These are phyloP conservation scores for Augochlora pura DNA, from an alignment of 1,140 invertebrate species.

Conservation along the genomic window DNA sequence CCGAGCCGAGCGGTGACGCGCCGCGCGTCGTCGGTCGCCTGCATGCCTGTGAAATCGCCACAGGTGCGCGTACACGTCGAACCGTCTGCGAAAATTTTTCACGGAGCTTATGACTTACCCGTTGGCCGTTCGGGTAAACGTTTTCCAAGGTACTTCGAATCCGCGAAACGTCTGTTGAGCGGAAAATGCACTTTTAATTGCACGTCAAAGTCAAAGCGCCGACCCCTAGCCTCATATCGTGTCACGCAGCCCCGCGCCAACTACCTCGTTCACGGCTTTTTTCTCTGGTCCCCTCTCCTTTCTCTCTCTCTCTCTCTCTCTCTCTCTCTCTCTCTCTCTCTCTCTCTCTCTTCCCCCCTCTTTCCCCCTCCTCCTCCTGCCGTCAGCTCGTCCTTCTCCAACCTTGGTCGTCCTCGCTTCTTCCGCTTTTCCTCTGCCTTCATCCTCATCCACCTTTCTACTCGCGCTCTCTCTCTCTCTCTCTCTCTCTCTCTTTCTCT, in stretches of 20 bases:
- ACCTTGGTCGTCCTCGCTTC: neutral
- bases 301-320: too few species aligned
- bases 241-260: slow-evolving; percentile 7
- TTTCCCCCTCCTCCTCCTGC: neutral
- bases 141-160: slow-evolving; percentile 40
- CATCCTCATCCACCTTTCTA: neutral
- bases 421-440: neutral
- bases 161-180: slow-evolving; percentile 35
- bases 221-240: slow-evolving; percentile 25
- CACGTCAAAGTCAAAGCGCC: slow-evolving; percentile 45
- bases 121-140: slow-evolving; percentile 33
- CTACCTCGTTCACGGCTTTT: slow-evolving; percentile 14
- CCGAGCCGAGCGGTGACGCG: too few species aligned
- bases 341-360: too few species aligned
- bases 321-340: too few species aligned
- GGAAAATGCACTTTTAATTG: slow-evolving; percentile 47
- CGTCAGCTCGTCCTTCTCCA: neutral
- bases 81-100: slow-evolving; percentile 40
- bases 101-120: slow-evolving; percentile 28
- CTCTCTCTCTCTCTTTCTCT: neutral
- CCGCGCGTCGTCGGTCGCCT: too few species aligned
- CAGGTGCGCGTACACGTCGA: slow-evolving; percentile 30
- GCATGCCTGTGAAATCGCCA: slow-evolving; percentile 26
- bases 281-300: neutral
- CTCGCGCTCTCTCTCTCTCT: neutral